Conservation (phyloP, 2,797 vertebrate genomes). For the Astyanax mexicanus region DNA sequence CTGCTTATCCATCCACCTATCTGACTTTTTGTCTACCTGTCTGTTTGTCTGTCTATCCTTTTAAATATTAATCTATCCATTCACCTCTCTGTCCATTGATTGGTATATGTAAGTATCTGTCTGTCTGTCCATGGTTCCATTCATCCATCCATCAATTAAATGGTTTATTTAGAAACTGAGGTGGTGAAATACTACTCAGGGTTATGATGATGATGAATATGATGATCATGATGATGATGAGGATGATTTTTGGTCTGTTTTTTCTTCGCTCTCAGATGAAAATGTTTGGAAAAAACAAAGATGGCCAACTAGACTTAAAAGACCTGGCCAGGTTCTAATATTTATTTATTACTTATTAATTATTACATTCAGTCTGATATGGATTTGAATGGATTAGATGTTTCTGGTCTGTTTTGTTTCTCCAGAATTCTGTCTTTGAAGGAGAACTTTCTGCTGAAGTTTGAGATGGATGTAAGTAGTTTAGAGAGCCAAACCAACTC, state of each 20-base stretch:
- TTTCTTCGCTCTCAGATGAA: conserved; percentile 84
- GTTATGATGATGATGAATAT: neutral
- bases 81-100: no score
- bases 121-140: no score
- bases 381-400: neutral
- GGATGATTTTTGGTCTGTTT: neutral
- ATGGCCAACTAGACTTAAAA: conserved; percentile 89
- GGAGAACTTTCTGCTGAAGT: conserved; percentile 95
- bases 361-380: neutral
- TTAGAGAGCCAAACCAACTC: neutral
- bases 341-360: neutral
- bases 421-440: conserved; percentile 89
- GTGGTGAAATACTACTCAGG: no score
- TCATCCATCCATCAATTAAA: no score
- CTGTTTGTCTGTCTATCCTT: no score
- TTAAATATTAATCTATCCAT: no score
- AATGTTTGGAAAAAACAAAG: conserved; percentile 90
- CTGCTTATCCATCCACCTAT: no score
- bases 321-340: conserved; percentile 89
- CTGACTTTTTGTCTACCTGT: no score
- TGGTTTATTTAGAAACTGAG: no score
- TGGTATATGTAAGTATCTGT: no score
- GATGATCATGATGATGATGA: no score
- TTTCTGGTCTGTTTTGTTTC: neutral
- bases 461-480: conserved; percentile 91